These are phyloP conservation scores for Oxyura jamaicensis DNA, from an alignment of 2,113 vertebrate genomes.

Conservation along the genomic window DNA sequence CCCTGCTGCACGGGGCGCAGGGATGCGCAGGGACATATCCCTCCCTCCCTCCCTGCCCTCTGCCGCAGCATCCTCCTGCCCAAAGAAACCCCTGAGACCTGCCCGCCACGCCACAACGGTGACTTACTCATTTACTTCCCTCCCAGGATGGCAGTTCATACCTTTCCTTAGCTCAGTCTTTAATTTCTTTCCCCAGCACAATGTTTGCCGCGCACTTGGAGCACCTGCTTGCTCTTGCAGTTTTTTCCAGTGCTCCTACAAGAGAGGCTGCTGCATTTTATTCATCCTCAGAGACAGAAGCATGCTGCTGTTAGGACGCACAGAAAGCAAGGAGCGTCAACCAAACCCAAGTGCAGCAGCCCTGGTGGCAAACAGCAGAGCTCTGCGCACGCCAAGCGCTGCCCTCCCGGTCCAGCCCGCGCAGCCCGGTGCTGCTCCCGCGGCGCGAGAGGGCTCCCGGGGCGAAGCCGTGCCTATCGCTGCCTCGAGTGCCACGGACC, in stretches of 20 bases:
- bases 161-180: not conserved
- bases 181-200: not conserved
- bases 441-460: not conserved
- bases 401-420: fast-evolving
- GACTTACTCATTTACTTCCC: not conserved
- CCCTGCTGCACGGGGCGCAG: not conserved
- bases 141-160: not conserved
- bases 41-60: not conserved
- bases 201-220: not conserved
- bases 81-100: not conserved
- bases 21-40: not conserved
- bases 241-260: fast-evolving
- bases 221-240: not conserved
- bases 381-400: fast-evolving
- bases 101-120: not conserved
- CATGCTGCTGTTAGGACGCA: fast-evolving
- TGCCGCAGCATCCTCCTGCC: not conserved
- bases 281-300: not conserved
- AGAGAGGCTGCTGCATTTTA: not conserved
- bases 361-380: not conserved
- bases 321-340: not conserved
- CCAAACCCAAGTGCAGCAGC: fast-evolving
- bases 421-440: fast-evolving
- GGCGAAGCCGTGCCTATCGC: fast-evolving
- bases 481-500: not conserved